These are phyloP conservation scores for Oscheius sp. DNA, from an alignment of 2,888 invertebrate genomes.

Conservation along the genomic window DNA sequence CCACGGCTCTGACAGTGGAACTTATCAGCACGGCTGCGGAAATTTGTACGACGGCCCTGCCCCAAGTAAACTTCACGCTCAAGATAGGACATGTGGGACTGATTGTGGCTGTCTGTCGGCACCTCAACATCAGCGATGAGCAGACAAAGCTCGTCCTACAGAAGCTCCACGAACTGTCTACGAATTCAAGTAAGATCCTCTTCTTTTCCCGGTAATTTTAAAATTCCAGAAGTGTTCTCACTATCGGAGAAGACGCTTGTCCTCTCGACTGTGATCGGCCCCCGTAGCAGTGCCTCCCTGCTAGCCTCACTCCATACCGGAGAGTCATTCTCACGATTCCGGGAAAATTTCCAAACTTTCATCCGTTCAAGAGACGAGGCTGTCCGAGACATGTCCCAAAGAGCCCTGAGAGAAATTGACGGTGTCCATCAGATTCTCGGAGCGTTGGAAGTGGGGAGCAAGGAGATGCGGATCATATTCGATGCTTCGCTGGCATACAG, in stretches of 20 bases:
- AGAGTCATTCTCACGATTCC: constrained; percentile 3
- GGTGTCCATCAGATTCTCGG: constrained; percentile 7
- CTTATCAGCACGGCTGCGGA: constrained; percentile 42
- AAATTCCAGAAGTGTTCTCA: constrained; percentile 24
- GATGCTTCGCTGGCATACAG: constrained; percentile 51
- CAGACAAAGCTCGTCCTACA: constrained; percentile 41
- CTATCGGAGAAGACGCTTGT: constrained; percentile 24
- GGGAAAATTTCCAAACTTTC: constrained; percentile 26
- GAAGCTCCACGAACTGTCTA: constrained; percentile 46
- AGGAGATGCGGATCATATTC: constrained; percentile 35
- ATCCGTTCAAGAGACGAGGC: constrained; percentile 37
- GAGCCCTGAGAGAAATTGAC: constrained; percentile 45
- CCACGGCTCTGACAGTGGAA: constrained; percentile 48
- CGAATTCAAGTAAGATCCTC: constrained; percentile 40
- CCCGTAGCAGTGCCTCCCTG: constrained; percentile 9
- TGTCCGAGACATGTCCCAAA: constrained; percentile 9
- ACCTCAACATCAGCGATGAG: constrained; percentile 49
- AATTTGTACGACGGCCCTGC: constrained; percentile 30
- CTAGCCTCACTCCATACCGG: constrained; percentile 17
- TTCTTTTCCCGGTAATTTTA: background rate
- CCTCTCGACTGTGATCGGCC: constrained; percentile 25
- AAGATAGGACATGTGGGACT: constrained; percentile 55
- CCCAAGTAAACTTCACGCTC: constrained; percentile 40
- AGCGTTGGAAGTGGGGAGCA: constrained; percentile 14
- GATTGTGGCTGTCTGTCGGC: constrained; percentile 50